phyloP scores from a whole-genome alignment of 92 coral and sea anemone species.

The Scolanthus callimorphus region DNA sequence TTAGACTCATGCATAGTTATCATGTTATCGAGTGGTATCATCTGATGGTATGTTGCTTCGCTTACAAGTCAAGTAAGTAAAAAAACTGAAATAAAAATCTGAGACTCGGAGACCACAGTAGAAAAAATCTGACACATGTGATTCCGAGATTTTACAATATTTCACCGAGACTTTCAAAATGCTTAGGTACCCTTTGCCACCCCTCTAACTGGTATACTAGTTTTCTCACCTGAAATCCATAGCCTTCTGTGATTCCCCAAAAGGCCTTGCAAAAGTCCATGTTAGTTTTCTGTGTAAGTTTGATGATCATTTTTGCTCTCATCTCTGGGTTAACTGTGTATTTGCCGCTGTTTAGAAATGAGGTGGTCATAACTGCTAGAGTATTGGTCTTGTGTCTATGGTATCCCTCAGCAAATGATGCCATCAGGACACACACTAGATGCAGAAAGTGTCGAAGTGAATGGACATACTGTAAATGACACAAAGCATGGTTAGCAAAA shows the following conservation, averaged over 20 bases:
- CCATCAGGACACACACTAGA: slow-evolving; percentile 90
- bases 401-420: slow-evolving; percentile 97
- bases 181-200: too few species aligned
- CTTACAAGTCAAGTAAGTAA: too few species aligned
- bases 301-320: slow-evolving; percentile 86
- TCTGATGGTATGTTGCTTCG: too few species aligned
- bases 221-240: slow-evolving; percentile 97
- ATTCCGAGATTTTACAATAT: too few species aligned
- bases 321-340: slow-evolving; percentile 93
- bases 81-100: too few species aligned
- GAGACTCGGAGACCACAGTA: too few species aligned
- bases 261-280: slow-evolving; percentile 97
- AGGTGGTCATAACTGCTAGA: slow-evolving; percentile 65
- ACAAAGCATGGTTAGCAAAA: too few species aligned
- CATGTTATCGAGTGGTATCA: too few species aligned
- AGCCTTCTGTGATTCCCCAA: slow-evolving; percentile 90
- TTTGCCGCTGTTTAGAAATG: slow-evolving; percentile 83
- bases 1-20: too few species aligned
- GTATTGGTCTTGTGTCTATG: slow-evolving; percentile 69
- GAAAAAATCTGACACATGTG: too few species aligned
- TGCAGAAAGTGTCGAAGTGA: slow-evolving; percentile 84
- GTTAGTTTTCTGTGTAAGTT: slow-evolving; percentile 74
- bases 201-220: too few species aligned
- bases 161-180: too few species aligned
- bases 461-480: slow-evolving; percentile 71